Evolutionary conservation across 2,888 invertebrate species (phyloP), one percentile per base, ranked within the genome.

Genomic region (Punctoribates punctum): DNA sequence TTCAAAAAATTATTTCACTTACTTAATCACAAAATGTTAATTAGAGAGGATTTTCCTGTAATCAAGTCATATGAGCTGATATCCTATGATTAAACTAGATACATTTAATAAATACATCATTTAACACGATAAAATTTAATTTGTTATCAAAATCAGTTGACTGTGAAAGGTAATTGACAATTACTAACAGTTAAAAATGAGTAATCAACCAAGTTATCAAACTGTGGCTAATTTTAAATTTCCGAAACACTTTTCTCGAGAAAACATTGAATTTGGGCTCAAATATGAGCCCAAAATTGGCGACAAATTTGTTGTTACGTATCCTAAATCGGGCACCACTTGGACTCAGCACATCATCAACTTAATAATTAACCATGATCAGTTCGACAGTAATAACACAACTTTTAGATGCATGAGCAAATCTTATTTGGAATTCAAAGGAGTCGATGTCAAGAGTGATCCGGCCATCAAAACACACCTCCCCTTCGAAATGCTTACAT

Each of bases 401-500:
- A 20, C 11, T 17, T 1, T 20, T 6, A 17, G 17, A 54, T 54
- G 6, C 54, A 54, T 54, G 20, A 6, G 17, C 13, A 67, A 27
- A 15, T 29, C 27, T 17, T 15, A 27, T 17, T 2, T 67, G n/a
- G 67, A 67, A 27, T 25, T 38, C 6, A 34, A 15, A 9, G 27
- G 34, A 23, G 8, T 6, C 6, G 8, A 42, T 42, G 42, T 42
- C 42, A 13, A 9, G 8, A 6, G 42, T 6, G 6, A 13, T 6
- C 42, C 42, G 6, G 75, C 77, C 9, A 51, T 81, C 57, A 79
- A 80, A 73, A 82, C 81, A 0, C 83, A 83, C 75, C 80, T 83
- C 0, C 82, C 82, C 2, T 79, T 76, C 60, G 38, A 73, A 1
- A 62, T 75, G 9, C 27, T 79, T 38, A 79, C 79, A 0, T 77